These are phyloP conservation scores for Harpagoxenus sublaevis DNA, from an alignment of 2,888 invertebrate genomes.

Conservation along the genomic window DNA sequence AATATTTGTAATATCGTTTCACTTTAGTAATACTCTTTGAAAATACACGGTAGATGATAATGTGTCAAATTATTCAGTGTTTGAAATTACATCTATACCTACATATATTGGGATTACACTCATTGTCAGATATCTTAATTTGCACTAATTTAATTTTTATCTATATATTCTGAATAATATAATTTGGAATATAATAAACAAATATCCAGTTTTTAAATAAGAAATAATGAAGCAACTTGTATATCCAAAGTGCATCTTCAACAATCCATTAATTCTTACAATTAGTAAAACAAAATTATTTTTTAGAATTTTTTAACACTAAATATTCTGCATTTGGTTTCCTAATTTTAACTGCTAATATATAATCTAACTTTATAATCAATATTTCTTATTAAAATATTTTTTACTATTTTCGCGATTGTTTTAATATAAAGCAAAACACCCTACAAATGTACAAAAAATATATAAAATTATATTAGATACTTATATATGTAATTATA, in stretches of 20 bases:
- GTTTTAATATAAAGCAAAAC: not conserved
- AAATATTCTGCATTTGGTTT: not conserved
- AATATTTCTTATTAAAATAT: not conserved
- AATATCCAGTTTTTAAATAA: not conserved
- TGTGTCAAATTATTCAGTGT: not conserved
- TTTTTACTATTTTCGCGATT: not conserved
- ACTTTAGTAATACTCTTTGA: not conserved
- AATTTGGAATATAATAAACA: constrained; percentile 5
- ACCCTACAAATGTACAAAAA: not conserved
- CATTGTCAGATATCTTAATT: not conserved
- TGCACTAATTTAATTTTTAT: not conserved
- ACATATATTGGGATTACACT: not conserved
- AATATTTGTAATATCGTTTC: constrained; percentile 13
- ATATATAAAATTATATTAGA: no score
- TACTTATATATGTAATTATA: not conserved
- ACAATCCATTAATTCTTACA: not conserved
- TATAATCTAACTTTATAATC: not conserved
- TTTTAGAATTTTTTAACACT: not conserved
- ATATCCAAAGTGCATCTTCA: not conserved
- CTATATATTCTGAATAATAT: not conserved
- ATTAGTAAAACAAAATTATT: not conserved
- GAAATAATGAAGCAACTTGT: not conserved
- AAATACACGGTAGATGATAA: not conserved
- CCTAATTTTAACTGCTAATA: not conserved
- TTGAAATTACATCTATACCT: not conserved